phyloP scores from a whole-genome alignment of 1,140 invertebrate species.

The Apolygus lucorum region DNA sequence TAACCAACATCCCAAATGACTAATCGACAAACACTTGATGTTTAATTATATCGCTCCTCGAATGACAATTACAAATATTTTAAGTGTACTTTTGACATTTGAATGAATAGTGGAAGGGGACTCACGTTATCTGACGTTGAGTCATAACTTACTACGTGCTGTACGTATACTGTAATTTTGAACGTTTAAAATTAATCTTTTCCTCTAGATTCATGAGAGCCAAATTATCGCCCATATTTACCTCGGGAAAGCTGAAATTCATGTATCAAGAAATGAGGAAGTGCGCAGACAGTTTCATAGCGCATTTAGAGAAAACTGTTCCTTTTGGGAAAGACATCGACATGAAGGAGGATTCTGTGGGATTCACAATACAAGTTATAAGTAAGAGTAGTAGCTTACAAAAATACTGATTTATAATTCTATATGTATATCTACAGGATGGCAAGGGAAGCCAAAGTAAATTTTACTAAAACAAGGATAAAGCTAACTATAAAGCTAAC shows the following conservation, averaged over 20 bases:
- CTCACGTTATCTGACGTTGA: neutral
- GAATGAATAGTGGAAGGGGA: neutral
- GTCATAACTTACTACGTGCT: neutral
- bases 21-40: no score
- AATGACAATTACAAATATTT: neutral
- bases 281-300: neutral
- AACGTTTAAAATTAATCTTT: constrained; percentile 32
- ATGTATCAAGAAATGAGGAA: constrained; percentile 5
- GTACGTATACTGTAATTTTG: constrained; percentile 8
- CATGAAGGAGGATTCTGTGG: neutral
- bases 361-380: neutral
- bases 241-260: constrained; percentile 7
- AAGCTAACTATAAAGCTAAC: no score
- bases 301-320: neutral
- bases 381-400: no score
- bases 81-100: neutral
- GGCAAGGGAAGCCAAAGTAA: no score
- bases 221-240: constrained; percentile 19
- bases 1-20: no score
- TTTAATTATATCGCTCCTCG: neutral
- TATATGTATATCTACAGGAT: no score
- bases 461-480: no score
- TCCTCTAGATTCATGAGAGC: constrained; percentile 20
- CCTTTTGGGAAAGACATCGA: neutral
- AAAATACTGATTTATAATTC: no score